phyloP scores from a whole-genome alignment of 2,797 vertebrate species.

The Lithobates sylvaticus region DNA sequence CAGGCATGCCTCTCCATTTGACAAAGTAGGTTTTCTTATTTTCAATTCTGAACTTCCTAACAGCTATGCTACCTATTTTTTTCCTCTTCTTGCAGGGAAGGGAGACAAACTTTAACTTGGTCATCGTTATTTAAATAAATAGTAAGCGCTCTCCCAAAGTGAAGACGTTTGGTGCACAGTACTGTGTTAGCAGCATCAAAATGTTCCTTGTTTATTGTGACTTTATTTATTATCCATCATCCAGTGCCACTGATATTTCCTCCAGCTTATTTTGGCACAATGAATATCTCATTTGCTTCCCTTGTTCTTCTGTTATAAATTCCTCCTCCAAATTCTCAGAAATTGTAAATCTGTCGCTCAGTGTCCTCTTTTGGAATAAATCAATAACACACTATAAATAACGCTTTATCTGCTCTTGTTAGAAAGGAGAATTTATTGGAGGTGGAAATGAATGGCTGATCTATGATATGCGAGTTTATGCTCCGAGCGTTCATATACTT shows the following conservation, averaged over 20 bases:
- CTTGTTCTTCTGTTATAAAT: conserved; percentile 52
- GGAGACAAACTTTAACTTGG: background rate
- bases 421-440: conserved; percentile 49
- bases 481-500: conserved; percentile 20
- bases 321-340: conserved; percentile 50
- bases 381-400: conserved; percentile 60
- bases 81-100: background rate
- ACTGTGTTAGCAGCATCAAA: conserved; percentile 5
- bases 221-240: conserved; percentile 49
- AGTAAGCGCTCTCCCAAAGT: background rate
- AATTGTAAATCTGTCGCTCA: conserved; percentile 50
- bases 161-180: background rate
- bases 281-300: conserved; percentile 59
- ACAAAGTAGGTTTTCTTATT: background rate
- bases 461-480: conserved; percentile 20
- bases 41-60: background rate
- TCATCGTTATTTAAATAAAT: conserved; percentile 6
- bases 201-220: conserved; percentile 22
- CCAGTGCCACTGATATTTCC: conserved; percentile 40
- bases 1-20: background rate
- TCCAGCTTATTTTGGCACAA: conserved; percentile 53
- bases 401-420: conserved; percentile 59
- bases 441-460: conserved; percentile 34
- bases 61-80: background rate
- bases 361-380: conserved; percentile 56